These are phyloP conservation scores for Drosophila murphyi DNA, from an alignment of 1,140 invertebrate genomes.

Conservation along the genomic window DNA sequence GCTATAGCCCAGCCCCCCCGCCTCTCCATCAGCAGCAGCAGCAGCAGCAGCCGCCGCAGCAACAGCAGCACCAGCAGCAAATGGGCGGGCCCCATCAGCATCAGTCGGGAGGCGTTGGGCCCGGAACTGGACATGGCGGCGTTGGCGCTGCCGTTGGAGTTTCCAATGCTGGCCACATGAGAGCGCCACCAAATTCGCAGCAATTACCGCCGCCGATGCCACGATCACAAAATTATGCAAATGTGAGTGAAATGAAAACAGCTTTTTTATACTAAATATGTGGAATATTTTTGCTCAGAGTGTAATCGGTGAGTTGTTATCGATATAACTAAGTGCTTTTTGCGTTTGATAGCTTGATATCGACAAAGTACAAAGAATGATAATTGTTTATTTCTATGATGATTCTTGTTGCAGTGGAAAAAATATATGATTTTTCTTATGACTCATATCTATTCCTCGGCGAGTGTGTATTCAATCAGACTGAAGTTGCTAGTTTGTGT, in stretches of 20 bases:
- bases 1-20: conserved; percentile 66
- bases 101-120: conserved; percentile 19
- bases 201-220: conserved; percentile 66
- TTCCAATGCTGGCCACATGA: conserved; percentile 32
- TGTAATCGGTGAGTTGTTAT: background rate
- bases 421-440: background rate
- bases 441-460: no score
- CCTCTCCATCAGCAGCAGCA: conserved; percentile 44
- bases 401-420: no score
- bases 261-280: conserved; percentile 16
- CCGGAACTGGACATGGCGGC: conserved; percentile 29
- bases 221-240: conserved; percentile 66
- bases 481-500: no score
- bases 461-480: no score
- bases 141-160: background rate
- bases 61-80: conserved; percentile 45
- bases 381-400: no score
- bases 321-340: background rate
- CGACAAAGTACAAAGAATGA: background rate
- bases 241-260: conserved; percentile 49
- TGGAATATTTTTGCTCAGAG: background rate
- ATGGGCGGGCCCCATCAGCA: conserved; percentile 52
- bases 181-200: conserved; percentile 55
- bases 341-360: background rate
- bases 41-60: background rate